These are phyloP conservation scores for Gorsachius magnificus DNA, from an alignment of 2,797 vertebrate species.

Conservation along the genomic window DNA sequence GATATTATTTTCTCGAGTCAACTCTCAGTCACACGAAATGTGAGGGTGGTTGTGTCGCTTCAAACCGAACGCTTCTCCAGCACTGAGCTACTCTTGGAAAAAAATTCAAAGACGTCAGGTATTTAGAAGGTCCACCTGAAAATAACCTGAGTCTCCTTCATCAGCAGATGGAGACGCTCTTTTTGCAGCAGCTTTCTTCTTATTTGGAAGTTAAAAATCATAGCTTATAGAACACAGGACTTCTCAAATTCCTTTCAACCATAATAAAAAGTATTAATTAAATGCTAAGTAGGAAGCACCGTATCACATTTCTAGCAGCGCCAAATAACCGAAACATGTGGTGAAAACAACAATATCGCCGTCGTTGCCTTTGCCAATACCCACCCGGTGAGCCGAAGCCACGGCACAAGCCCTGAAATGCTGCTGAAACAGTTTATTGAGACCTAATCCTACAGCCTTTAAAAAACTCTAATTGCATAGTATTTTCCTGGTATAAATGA, in stretches of 20 bases:
- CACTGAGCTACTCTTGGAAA: background rate
- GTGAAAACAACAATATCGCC: background rate
- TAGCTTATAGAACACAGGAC: background rate
- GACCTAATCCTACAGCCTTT: background rate
- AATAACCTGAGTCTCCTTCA: background rate
- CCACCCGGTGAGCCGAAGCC: background rate
- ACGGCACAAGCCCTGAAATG: background rate
- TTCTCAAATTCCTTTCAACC: background rate
- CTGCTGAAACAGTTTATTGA: constrained; percentile 3
- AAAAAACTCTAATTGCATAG: background rate
- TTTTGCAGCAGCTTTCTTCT: background rate
- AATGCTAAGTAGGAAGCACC: background rate
- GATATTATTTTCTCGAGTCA: background rate
- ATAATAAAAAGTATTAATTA: background rate
- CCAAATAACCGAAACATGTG: background rate
- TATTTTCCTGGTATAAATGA: background rate
- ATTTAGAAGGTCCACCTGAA: background rate
- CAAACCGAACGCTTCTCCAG: accelerated
- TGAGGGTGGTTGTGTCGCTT: background rate
- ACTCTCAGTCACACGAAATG: background rate
- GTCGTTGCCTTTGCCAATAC: background rate
- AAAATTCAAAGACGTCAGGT: background rate
- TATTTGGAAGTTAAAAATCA: background rate
- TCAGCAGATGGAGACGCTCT: background rate
- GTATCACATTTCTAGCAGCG: accelerated